Evolutionary conservation across 2,888 invertebrate genomes (phyloP).

Genomic region (Lochmaea crataegi): DNA sequence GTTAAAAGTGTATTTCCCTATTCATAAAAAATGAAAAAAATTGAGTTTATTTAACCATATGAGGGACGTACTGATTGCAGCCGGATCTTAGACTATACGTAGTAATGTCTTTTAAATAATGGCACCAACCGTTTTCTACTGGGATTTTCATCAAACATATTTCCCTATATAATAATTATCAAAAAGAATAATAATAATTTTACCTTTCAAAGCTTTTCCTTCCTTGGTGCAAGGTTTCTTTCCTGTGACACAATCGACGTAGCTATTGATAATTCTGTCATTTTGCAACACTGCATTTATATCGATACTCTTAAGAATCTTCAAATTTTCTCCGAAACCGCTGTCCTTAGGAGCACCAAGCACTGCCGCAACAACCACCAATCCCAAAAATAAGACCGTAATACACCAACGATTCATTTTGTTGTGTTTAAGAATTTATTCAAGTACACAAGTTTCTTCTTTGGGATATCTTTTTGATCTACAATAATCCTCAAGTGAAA

Average conservation of each 20-base stretch:
- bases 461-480: slow-evolving; percentile 15
- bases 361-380: slow-evolving; percentile 27
- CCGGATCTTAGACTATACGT: too few relatives aligned
- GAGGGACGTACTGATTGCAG: too few relatives aligned
- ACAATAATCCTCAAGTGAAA: slow-evolving; percentile 1
- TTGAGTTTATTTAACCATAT: too few relatives aligned
- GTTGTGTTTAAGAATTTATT: neutral
- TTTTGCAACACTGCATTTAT: slow-evolving; percentile 74
- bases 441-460: slow-evolving; percentile 1
- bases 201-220: slow-evolving; percentile 77
- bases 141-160: too few relatives aligned
- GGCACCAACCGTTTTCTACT: too few relatives aligned
- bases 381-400: slow-evolving; percentile 6
- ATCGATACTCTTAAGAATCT: slow-evolving; percentile 67
- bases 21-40: too few relatives aligned
- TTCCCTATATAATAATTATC: too few relatives aligned
- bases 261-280: slow-evolving; percentile 73
- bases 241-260: slow-evolving; percentile 74
- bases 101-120: too few relatives aligned
- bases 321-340: slow-evolving; percentile 72
- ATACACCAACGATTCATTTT: slow-evolving; percentile 27
- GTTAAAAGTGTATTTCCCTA: too few relatives aligned
- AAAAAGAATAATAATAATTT: slow-evolving; percentile 41
- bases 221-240: slow-evolving; percentile 75
- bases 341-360: slow-evolving; percentile 30